Evolutionary conservation across 1,140 invertebrate species (phyloP), one percentile per base, ranked within the genome.

Genomic region (Cecropterus lyciades): DNA sequence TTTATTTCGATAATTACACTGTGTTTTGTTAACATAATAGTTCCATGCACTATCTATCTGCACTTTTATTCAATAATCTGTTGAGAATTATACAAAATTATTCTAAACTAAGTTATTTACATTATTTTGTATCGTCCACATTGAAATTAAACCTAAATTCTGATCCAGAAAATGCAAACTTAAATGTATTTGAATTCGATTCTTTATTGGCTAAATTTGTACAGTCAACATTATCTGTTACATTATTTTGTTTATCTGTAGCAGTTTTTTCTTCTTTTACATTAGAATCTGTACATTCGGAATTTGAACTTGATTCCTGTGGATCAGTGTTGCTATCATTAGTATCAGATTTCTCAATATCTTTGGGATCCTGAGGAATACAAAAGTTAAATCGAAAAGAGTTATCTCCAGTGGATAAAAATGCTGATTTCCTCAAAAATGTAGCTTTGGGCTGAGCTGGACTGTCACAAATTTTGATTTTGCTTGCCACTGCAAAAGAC

Each of bases 71-170:
- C 24, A n/a, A 49, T 24, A 24, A 52, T 30, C 30, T 33, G 30
- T 33, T 7, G 7, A 52, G 30, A 52, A 27, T 49, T 55, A 65
- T 65, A 43, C 10, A 52, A 37, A 49, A 49, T 62, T 52, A 63
- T 33, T 33, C 30, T 33, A 33, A 16, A 24, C 48, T 63, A 63
- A 27, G 37, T 33, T 63, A 63, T 63, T 30, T 63, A 63, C 60
- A 63, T 52, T 15, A 52, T 52, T 80, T 77, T 33, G 68, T 72
- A 69, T 76, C 73, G 68, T 90, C 73, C 75, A 84, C 69, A 72
- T 82, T 66, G 73, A 91, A 89, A 77, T 91, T 91, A 81, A 91
- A 91, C 71, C 79, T 91, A 79, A 91, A 91, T 63, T 82, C 75
- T 53, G 85, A 79, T 20, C 63, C 70, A 37, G 79, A 65, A 70